Percentiles rank a stretch among this genome's conserved stretches.
phyloP scores from a whole-genome alignment of 2,888 invertebrate genomes.

The Pemphredon lugubris region DNA sequence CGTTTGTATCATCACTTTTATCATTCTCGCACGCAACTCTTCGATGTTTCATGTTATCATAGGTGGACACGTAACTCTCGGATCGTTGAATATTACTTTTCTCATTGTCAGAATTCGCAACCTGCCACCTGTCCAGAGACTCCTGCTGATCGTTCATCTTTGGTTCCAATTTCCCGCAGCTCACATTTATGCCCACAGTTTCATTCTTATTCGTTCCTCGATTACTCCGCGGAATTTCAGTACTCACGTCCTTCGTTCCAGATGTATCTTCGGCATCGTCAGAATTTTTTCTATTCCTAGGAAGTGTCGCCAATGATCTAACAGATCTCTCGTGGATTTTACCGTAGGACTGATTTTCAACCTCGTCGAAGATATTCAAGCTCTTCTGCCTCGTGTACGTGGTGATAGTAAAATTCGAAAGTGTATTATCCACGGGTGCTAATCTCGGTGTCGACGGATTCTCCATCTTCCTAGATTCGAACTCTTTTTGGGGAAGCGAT shows the following conservation, averaged over 20 bases:
- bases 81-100: slow-evolving; percentile 71
- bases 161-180: slow-evolving; percentile 42
- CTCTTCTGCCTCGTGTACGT: slow-evolving; percentile 75
- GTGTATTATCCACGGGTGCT: slow-evolving; percentile 75
- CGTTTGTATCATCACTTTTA: slow-evolving; percentile 1
- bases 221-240: slow-evolving; percentile 2
- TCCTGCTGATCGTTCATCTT: slow-evolving; percentile 38
- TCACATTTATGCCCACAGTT: neutral
- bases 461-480: slow-evolving; percentile 45
- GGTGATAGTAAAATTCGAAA: slow-evolving; percentile 78
- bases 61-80: slow-evolving; percentile 73
- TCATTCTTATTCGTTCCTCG: neutral
- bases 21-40: neutral
- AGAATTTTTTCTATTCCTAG: slow-evolving; percentile 50
- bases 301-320: slow-evolving; percentile 59
- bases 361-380: slow-evolving; percentile 74
- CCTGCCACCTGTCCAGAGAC: slow-evolving; percentile 32
- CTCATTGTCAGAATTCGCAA: slow-evolving; percentile 32
- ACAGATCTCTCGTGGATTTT: slow-evolving; percentile 57
- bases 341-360: slow-evolving; percentile 47
- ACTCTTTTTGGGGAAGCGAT: slow-evolving; percentile 49
- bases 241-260: neutral
- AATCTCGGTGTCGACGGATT: slow-evolving; percentile 65
- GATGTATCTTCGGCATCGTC: slow-evolving; percentile 4
- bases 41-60: slow-evolving; percentile 66